Conservation (phyloP, 2,797 vertebrate genomes). For the Apogon hyalosoma region DNA sequence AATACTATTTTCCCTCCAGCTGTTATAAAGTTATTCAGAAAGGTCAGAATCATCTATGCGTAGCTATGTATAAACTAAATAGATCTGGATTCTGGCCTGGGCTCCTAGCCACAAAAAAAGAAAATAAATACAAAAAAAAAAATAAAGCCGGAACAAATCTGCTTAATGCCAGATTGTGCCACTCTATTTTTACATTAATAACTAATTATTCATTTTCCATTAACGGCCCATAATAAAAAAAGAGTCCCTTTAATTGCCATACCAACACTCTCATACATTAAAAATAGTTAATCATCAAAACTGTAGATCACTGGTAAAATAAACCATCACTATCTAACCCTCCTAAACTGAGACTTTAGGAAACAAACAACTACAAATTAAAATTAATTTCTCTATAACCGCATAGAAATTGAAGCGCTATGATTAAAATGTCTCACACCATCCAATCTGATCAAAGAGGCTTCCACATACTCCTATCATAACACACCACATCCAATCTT, state of each 20-base stretch:
- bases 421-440: conserved; percentile 14
- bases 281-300: conserved; percentile 31
- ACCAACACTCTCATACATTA: conserved; percentile 5
- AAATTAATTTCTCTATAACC: conserved; percentile 22
- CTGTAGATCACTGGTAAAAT: neutral
- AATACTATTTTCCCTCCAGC: conserved; percentile 8
- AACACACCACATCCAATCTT: conserved; percentile 60
- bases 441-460: conserved; percentile 50
- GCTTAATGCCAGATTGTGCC: neutral
- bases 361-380: conserved; percentile 21
- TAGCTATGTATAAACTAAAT: neutral
- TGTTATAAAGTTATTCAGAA: conserved; percentile 3
- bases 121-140: neutral
- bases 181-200: neutral
- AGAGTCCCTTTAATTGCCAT: conserved; percentile 6
- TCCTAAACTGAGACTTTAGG: conserved; percentile 16
- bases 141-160: conserved; percentile 3
- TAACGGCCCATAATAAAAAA: neutral
- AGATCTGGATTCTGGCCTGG: neutral
- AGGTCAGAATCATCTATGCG: neutral
- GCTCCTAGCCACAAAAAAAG: neutral
- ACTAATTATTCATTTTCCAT: neutral
- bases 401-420: conserved; percentile 25
- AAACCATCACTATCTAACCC: neutral
- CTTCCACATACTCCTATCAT: conserved; percentile 39